Base-by-base conservation (phyloP, 2,888 invertebrate species). In the Crocallis elinguaria region DNA sequence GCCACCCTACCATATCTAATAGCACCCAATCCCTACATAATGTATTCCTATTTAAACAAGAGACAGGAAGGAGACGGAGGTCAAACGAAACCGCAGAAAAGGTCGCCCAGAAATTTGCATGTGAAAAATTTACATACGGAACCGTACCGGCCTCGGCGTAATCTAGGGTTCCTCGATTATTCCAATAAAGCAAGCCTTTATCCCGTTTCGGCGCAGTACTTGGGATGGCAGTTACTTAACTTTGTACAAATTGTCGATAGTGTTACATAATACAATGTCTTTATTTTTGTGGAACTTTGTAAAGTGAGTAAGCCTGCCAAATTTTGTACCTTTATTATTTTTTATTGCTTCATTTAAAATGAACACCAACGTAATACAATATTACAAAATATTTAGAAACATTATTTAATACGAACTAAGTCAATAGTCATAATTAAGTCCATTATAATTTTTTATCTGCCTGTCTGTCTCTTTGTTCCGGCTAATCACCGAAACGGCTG, bases 91-190 rank as follows among this genome's bases (percentile, higher is more conserved):
- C 58, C 52, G 51, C 55, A 53, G 30, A 60, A 62, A 60, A 58
- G 64, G 62, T 62, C 57, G 52, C 8, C 42, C 32, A 42, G 45
- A 43, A 56, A 61, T 64, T 60, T 62, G 62, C 60, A 64, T 64
- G 49, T 52, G 52, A 57, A 55, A 57, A 57, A 62, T 62, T 62
- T 59, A 51, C 60, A 57, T 62, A 60, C 55, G 60, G 44, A 62
- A 60, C 55, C 59, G 53, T 59, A 57, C 50, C 30, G 45, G 45
- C 45, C 45, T 46, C 46, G 27, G 9, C 49, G 52, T 62, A 62
- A 62, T 62, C 62, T 54, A 36, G 55, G 60, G 50, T 51, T 49
- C 51, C 54, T 41, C 46, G 60, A 61, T 57, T 57, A 61, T 61
- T 57, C 57, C 62, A 60, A 62, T 62, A 60, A 62, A 59, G 59